These are phyloP conservation scores for Drosophila nr. perissopoda DNA, from an alignment of 2,888 invertebrate species.

Conservation along the genomic window DNA sequence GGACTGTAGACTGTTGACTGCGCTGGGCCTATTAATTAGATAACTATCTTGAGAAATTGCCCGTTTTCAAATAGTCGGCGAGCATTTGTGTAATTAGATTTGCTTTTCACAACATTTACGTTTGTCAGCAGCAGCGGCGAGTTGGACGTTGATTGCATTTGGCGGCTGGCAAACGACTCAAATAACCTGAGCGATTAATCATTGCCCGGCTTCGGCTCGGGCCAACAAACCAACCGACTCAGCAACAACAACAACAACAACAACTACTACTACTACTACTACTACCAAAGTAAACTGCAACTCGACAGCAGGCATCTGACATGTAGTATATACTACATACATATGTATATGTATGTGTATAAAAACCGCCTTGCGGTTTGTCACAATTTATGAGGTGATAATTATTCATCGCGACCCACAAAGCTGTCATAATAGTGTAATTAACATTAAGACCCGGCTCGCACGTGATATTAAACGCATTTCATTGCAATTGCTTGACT, in stretches of 20 bases:
- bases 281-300: constrained; percentile 30
- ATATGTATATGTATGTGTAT: background rate
- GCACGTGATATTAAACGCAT: constrained; percentile 73
- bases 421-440: constrained; percentile 81
- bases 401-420: constrained; percentile 78
- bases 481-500: constrained; percentile 68
- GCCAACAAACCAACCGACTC: constrained; percentile 16
- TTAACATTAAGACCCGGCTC: constrained; percentile 70
- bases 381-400: constrained; percentile 82
- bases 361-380: constrained; percentile 72
- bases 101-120: constrained; percentile 83
- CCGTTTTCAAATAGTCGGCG: constrained; percentile 83
- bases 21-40: constrained; percentile 83
- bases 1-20: constrained; percentile 13
- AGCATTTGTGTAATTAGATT: constrained; percentile 85
- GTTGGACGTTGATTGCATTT: constrained; percentile 18
- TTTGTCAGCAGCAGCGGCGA: constrained; percentile 38
- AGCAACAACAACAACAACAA: constrained; percentile 15
- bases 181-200: constrained; percentile 77
- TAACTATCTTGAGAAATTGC: constrained; percentile 85
- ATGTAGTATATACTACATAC: constrained; percentile 15
- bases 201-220: constrained; percentile 41
- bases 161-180: constrained; percentile 52
- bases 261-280: background rate
- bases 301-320: constrained; percentile 51